Base-by-base conservation (phyloP, 2,113 vertebrate genomes). In the Microcebus tavaratra region DNA sequence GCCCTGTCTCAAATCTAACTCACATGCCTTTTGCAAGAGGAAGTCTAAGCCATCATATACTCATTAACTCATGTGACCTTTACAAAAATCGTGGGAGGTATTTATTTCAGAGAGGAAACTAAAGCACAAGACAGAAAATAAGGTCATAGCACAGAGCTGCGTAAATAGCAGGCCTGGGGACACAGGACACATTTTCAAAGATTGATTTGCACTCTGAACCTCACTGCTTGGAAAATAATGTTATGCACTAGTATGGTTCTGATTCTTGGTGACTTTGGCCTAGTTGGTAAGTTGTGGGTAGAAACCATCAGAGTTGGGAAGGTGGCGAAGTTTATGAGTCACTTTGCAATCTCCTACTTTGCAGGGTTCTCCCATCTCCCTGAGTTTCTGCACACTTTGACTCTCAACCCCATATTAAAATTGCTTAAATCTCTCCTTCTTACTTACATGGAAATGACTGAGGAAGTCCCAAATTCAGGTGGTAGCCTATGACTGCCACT, bases 311-410 rank as follows among this genome's bases (percentile, higher is more conserved):
- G 31, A 39, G 4, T 12, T 15, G 10, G 65, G 72, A 53, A 90
- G 36, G 70, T 34, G 34, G 34, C 23, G 20, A 11, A 31, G 8
- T 17, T 42, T 48, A 14, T 31, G 2, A 0, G 18, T 59, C 39
- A 15, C 6, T 0, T 34, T 29, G 6, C 8, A 5, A 0, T 9
- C 4, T n/a, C 53, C 59, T 29, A 5, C 27, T 25, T 8, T 5
- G 5, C 5, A 5, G 31, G 8, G 31, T 25, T 34, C 34, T 29
- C 27, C 39, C 8, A 57, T 36, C 8, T 50, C 34, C 65, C 50
- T 45, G 45, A 11, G 34, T 12, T 14, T 78, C 50, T 39, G 11
- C 73, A 72, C 14, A n/a, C 13, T 36, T 55, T 21, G 68, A 27
- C 45, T 13, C 50, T 53, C 36, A 36, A 11, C 12, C 53, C 75